Conservation (phyloP, 2,888 invertebrate genomes). For the Dryococelus australis region DNA sequence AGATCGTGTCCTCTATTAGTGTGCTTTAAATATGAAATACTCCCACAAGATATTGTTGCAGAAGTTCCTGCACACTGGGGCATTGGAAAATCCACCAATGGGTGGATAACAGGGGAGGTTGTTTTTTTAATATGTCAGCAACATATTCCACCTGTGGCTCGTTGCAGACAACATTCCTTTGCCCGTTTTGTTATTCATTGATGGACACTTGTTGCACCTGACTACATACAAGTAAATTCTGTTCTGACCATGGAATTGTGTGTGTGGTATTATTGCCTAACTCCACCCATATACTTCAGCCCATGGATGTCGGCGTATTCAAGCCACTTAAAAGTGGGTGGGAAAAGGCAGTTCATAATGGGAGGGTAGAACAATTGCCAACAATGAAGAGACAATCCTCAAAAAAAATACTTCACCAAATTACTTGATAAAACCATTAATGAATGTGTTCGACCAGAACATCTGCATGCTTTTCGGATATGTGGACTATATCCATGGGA, state of each 20-base stretch:
- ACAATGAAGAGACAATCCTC: slow-evolving; percentile 42
- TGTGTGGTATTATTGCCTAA: slow-evolving; percentile 55
- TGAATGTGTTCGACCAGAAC: not conserved
- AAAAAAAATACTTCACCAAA: slow-evolving; percentile 50
- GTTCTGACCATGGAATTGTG: slow-evolving; percentile 54
- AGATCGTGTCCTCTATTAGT: slow-evolving; percentile 46
- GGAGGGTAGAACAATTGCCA: slow-evolving; percentile 49
- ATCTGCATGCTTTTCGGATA: not conserved
- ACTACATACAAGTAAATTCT: slow-evolving; percentile 56
- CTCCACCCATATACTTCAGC: slow-evolving; percentile 56
- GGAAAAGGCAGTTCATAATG: slow-evolving; percentile 51
- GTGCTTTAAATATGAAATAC: slow-evolving; percentile 30
- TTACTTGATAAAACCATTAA: slow-evolving; percentile 37
- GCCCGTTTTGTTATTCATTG: slow-evolving; percentile 48
- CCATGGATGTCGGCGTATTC: slow-evolving; percentile 56
- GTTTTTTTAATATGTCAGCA: slow-evolving; percentile 46
- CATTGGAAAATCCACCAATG: slow-evolving; percentile 45
- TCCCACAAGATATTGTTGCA: slow-evolving; percentile 36
- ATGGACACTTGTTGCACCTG: slow-evolving; percentile 49
- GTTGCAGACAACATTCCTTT: slow-evolving; percentile 47
- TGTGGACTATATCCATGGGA: slow-evolving; percentile 23
- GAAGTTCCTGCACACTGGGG: slow-evolving; percentile 44
- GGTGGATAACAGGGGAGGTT: slow-evolving; percentile 46
- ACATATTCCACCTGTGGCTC: slow-evolving; percentile 47
- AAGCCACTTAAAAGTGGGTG: slow-evolving; percentile 53